Evolutionary conservation across 2,888 invertebrate genomes (phyloP).

Genomic region (Strigamia transsilvanica): DNA sequence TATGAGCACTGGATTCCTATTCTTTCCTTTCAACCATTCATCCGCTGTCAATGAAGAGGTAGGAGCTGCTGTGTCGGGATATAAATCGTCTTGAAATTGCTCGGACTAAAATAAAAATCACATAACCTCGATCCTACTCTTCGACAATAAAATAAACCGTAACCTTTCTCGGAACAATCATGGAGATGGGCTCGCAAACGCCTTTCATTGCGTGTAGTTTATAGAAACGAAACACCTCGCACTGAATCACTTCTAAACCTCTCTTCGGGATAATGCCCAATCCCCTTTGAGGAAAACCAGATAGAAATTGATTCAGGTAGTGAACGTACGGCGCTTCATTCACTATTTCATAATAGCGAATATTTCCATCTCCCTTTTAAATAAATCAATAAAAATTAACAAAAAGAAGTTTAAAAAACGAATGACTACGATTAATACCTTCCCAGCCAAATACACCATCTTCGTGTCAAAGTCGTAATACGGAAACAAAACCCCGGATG

Average conservation of each 20-base stretch:
- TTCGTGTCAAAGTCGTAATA: slow-evolving; percentile 96
- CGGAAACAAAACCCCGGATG: slow-evolving; percentile 97
- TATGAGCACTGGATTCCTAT: slow-evolving; percentile 89
- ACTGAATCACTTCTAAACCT: slow-evolving; percentile 91
- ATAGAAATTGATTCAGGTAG: slow-evolving; percentile 96
- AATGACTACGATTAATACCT: slow-evolving; percentile 68
- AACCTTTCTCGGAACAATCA: slow-evolving; percentile 95
- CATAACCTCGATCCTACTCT: not conserved
- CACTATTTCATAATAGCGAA: slow-evolving; percentile 92
- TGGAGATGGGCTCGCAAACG: slow-evolving; percentile 91
- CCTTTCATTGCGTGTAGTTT: slow-evolving; percentile 76
- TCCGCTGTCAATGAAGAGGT: slow-evolving; percentile 88
- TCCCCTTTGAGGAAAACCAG: slow-evolving; percentile 96
- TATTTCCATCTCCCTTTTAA: slow-evolving; percentile 88
- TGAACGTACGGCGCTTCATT: slow-evolving; percentile 94
- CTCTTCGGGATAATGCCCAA: slow-evolving; percentile 92
- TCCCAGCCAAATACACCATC: slow-evolving; percentile 93
- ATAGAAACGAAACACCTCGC: slow-evolving; percentile 95
- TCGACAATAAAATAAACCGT: slow-evolving; percentile 48
- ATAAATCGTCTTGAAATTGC: slow-evolving; percentile 95
- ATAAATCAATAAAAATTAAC: not conserved
- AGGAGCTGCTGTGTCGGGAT: slow-evolving; percentile 93
- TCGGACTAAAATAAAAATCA: slow-evolving; percentile 73
- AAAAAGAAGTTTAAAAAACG: not conserved
- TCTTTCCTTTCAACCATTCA: slow-evolving; percentile 88